Base-by-base conservation (phyloP, 2,113 vertebrate species). In the Erpornis zantholeuca region DNA sequence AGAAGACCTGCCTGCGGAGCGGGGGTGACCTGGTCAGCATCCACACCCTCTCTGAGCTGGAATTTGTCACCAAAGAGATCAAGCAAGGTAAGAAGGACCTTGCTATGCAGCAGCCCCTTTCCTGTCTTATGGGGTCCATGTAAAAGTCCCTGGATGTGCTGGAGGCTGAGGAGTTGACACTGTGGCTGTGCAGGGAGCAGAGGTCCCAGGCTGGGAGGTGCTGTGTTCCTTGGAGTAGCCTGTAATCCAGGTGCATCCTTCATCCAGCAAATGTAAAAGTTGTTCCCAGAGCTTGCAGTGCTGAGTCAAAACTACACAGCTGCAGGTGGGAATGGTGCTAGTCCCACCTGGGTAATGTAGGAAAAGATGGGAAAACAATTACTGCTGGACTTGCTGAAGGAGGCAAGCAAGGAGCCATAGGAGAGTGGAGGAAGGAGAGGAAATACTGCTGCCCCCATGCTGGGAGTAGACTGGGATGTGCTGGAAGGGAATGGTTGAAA, bases 21-120 rank as follows among this genome's bases (percentile, higher is more conserved):
- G 99, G 99, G 6, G 98, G 98, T 11, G 99, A 99, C 97, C 97
- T 99, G 78, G 98, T 99, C 97, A 99, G 99, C 98, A 98, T 99
- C 95, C 99, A 99, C 97, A 99, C 98, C 4, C 95, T 99, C 35
- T 98, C 98, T 0, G 99, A 99, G 97, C 97, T 99, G 79, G 99
- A 99, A 97, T 99, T 99, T 38, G 98, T 99, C 96, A 97, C 98
- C 56, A 98, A 98, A 96, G 98, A 98, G 96, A 91, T 99, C 93
- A 99, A 99, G 72, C 98, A 98, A 97, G 98, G 99, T 98, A 83
- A 95, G 83, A 47, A 49, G 56, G 38, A 73, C 45, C 79, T 36
- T 1, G 1, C 24, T 60, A 33, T 31, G 66, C 28, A 45, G 6
- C 65, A 82, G 42, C 60, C 27, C 23, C 47, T 44, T 82, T 87